Percentiles rank a stretch among this genome's conserved stretches.
These are phyloP conservation scores for Ophioninae sp. DNA, from an alignment of 2,888 invertebrate species.

Conservation along the genomic window DNA sequence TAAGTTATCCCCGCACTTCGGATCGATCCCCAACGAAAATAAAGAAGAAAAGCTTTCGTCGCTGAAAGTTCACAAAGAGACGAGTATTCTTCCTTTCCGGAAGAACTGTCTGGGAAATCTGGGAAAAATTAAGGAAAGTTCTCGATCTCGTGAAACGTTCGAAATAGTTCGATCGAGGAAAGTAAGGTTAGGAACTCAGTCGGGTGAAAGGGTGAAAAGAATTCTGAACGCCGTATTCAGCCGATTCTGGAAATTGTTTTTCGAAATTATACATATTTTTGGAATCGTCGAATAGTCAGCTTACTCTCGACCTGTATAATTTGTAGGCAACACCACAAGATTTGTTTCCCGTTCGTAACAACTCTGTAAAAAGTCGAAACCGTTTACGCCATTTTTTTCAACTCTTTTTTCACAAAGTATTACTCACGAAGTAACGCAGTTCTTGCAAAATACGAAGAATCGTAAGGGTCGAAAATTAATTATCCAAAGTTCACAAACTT, in stretches of 20 bases:
- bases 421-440: not conserved
- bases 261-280: too few species aligned
- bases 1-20: slow-evolving; percentile 83
- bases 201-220: not conserved
- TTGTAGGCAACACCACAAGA: not conserved
- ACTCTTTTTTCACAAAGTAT: not conserved
- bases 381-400: not conserved
- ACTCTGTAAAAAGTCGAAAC: not conserved
- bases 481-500: not conserved
- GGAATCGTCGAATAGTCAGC: too few species aligned
- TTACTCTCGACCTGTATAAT: not conserved
- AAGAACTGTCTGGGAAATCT: not conserved
- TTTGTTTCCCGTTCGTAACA: not conserved
- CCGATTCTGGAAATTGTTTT: too few species aligned
- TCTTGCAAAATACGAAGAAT: not conserved
- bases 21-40: slow-evolving; percentile 65
- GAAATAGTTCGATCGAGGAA: not conserved
- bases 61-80: not conserved
- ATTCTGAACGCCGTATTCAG: not conserved
- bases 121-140: not conserved
- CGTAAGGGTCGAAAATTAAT: not conserved
- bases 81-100: not conserved
- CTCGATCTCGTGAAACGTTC: not conserved
- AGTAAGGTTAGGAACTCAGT: not conserved
- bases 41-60: not conserved